Evolutionary conservation across 1,140 invertebrate species (phyloP).

Genomic region (Drosophila ironensis): DNA sequence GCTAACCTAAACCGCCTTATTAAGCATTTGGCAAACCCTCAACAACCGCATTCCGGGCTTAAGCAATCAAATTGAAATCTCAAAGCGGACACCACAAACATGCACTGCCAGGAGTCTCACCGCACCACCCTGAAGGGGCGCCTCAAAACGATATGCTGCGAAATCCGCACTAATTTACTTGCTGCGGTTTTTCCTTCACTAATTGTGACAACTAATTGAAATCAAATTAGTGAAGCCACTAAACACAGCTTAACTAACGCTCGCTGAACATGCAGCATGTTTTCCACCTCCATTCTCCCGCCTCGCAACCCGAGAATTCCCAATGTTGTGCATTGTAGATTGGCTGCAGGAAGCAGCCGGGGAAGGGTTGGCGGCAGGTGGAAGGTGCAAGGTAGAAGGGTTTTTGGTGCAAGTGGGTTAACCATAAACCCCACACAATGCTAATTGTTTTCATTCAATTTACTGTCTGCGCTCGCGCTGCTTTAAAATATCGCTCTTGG

Average conservation of each 20-base stretch:
- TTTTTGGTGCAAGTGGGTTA: conserved; percentile 33
- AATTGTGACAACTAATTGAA: conserved; percentile 75
- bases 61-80: conserved; percentile 29
- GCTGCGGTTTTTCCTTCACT: conserved; percentile 65
- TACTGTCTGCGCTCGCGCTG: conserved; percentile 35
- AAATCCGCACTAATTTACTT: conserved; percentile 55
- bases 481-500: conserved; percentile 51
- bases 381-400: neutral
- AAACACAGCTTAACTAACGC: conserved; percentile 67
- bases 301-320: too few species aligned
- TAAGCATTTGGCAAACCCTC: neutral
- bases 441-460: conserved; percentile 77
- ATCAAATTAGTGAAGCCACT: conserved; percentile 72
- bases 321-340: too few species aligned
- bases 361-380: neutral
- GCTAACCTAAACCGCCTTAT: neutral
- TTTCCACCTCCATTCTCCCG: neutral
- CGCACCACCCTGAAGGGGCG: neutral
- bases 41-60: conserved; percentile 15
- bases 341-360: too few species aligned
- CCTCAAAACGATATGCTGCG: too few species aligned
- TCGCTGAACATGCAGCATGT: conserved; percentile 34
- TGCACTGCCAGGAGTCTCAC: conserved; percentile 9
- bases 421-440: conserved; percentile 54
- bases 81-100: conserved; percentile 33